phyloP scores from a whole-genome alignment of 1,140 invertebrate genomes.

The Brachionus manjavacas region DNA sequence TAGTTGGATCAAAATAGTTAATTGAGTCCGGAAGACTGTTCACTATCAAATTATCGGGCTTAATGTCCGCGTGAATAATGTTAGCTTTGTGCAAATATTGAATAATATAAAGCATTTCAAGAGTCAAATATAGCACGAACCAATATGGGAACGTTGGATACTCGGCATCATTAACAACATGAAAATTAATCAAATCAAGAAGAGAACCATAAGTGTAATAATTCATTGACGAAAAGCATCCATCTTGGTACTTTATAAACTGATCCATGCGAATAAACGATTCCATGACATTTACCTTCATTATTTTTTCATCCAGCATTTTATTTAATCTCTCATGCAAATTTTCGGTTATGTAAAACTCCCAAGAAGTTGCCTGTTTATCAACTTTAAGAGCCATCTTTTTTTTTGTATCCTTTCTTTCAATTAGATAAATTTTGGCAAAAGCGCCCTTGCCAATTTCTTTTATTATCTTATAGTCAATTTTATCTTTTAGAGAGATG shows the following conservation, averaged over 20 bases:
- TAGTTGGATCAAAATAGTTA: constrained; percentile 25
- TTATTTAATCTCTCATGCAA: constrained; percentile 16
- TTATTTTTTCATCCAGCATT: not conserved
- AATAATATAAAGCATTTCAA: constrained; percentile 27
- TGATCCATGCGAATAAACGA: constrained; percentile 39
- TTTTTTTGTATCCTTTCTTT: not conserved
- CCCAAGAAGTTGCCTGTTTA: constrained; percentile 33
- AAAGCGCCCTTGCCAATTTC: constrained; percentile 27
- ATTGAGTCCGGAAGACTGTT: constrained; percentile 5
- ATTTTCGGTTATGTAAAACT: constrained; percentile 29
- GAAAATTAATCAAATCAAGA: constrained; percentile 29
- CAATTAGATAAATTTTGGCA: constrained; percentile 31
- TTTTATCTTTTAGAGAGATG: not conserved
- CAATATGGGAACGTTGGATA: constrained; percentile 18
- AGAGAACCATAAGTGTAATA: constrained; percentile 5
- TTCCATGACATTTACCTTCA: constrained; percentile 30
- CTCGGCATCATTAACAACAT: not conserved
- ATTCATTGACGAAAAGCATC: constrained; percentile 35
- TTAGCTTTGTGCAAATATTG: constrained; percentile 34
- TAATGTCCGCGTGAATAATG: constrained; percentile 37
- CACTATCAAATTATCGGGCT: constrained; percentile 30
- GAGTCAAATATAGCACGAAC: constrained; percentile 34
- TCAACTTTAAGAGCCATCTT: constrained; percentile 38
- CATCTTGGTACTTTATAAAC: constrained; percentile 39
- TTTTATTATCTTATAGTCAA: constrained; percentile 1